Conservation (phyloP, 2,113 vertebrate species). For the Mus pahari region DNA sequence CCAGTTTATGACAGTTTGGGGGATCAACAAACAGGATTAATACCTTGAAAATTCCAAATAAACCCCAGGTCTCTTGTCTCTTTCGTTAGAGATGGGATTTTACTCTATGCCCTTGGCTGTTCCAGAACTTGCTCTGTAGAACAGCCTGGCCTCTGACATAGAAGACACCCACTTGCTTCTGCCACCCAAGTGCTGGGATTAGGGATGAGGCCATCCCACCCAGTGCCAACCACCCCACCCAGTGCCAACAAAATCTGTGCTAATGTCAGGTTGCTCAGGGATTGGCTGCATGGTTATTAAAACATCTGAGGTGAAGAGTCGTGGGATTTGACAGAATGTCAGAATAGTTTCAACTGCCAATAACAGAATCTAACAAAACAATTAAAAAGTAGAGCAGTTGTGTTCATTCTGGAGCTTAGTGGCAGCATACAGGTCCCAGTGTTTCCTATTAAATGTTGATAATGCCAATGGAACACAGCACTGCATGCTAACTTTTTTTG, state of each 20-base stretch:
- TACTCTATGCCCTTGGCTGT: background rate
- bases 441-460: background rate
- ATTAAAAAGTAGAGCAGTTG: background rate
- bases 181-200: background rate
- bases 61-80: background rate
- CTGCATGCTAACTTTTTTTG: background rate
- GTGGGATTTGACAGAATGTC: background rate
- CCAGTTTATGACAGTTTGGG: background rate
- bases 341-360: background rate
- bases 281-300: background rate
- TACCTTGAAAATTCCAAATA: background rate
- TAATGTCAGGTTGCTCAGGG: background rate
- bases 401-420: background rate
- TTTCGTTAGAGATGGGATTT: background rate
- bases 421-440: background rate
- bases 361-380: conserved; percentile 8
- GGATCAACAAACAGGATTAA: background rate
- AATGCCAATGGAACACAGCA: background rate
- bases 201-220: background rate
- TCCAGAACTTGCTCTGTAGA: background rate
- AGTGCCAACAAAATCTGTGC: background rate
- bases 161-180: background rate
- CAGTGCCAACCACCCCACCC: background rate
- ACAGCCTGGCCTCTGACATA: background rate
- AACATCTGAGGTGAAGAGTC: background rate